These are phyloP conservation scores for Euwallacea fornicatus DNA, from an alignment of 1,140 invertebrate genomes.

Conservation along the genomic window DNA sequence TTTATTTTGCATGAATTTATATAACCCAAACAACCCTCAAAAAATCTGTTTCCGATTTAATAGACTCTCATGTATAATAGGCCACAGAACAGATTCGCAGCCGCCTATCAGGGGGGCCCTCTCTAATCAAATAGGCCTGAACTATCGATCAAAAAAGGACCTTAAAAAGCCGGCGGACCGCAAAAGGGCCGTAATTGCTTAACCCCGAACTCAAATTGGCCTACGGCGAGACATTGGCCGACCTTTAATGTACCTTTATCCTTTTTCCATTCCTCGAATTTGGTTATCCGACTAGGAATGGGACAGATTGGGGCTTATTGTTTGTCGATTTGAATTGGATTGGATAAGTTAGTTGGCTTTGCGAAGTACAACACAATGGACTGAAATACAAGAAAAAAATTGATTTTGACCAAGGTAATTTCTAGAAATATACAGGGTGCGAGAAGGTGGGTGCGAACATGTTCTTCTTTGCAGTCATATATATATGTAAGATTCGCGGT, in stretches of 20 bases:
- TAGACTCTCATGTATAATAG: neutral
- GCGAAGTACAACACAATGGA: too few species aligned
- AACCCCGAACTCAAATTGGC: constrained; percentile 13
- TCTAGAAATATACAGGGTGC: too few species aligned
- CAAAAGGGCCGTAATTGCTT: constrained; percentile 14
- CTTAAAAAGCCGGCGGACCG: constrained; percentile 8
- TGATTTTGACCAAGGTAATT: too few species aligned
- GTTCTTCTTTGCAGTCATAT: too few species aligned
- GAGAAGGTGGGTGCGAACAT: too few species aligned
- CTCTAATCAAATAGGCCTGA: constrained; percentile 3
- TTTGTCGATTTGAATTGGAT: neutral
- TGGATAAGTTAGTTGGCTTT: neutral
- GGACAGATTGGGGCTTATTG: neutral
- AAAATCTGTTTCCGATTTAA: neutral
- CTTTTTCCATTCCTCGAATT: constrained; percentile 2
- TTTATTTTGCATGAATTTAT: neutral
- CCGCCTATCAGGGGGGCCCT: constrained; percentile 6
- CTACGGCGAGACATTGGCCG: constrained; percentile 11
- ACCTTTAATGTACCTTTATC: constrained; percentile 14
- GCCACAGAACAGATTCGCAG: constrained; percentile 3
- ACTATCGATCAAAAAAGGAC: constrained; percentile 13
- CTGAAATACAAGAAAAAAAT: too few species aligned
- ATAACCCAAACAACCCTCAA: neutral
- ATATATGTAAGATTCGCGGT: too few species aligned
- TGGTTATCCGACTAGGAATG: neutral